These are phyloP conservation scores for Indri indri DNA, from an alignment of 2,113 vertebrate species.

Conservation along the genomic window DNA sequence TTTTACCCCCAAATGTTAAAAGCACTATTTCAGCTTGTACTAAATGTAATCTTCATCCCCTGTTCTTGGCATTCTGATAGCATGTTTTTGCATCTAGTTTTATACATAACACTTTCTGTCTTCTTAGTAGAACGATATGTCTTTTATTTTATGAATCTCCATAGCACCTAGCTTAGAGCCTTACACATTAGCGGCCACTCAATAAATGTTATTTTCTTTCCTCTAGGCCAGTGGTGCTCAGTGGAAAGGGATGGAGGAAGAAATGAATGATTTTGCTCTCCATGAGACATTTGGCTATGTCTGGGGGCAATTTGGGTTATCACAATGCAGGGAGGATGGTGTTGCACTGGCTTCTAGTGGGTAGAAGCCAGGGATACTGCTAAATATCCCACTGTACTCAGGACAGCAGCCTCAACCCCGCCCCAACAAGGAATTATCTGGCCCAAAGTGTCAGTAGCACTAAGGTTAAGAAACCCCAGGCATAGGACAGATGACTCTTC, in stretches of 20 bases:
- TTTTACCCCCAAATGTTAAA: not conserved
- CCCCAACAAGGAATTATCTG: not conserved
- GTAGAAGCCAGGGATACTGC: not conserved
- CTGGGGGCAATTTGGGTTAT: not conserved
- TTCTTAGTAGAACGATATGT: not conserved
- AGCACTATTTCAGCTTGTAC: not conserved
- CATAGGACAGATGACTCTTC: not conserved
- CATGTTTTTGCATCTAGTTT: not conserved
- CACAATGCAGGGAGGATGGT: not conserved
- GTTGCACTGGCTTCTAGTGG: not conserved
- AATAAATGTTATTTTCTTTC: not conserved
- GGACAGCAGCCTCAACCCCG: not conserved
- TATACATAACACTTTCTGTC: not conserved
- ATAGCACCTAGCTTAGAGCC: not conserved
- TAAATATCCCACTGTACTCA: not conserved
- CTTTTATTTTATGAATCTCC: not conserved
- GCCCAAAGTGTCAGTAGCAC: not conserved
- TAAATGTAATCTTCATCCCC: not conserved
- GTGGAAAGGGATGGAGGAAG: not conserved
- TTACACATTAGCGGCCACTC: not conserved
- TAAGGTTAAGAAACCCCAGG: not conserved
- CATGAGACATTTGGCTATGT: not conserved
- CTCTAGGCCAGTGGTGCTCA: not conserved
- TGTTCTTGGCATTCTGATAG: not conserved
- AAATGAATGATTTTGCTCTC: not conserved